Evolutionary conservation across 2,888 invertebrate genomes (phyloP), one percentile per base, ranked within the genome.

Genomic region (Agrenia bidenticulata): DNA sequence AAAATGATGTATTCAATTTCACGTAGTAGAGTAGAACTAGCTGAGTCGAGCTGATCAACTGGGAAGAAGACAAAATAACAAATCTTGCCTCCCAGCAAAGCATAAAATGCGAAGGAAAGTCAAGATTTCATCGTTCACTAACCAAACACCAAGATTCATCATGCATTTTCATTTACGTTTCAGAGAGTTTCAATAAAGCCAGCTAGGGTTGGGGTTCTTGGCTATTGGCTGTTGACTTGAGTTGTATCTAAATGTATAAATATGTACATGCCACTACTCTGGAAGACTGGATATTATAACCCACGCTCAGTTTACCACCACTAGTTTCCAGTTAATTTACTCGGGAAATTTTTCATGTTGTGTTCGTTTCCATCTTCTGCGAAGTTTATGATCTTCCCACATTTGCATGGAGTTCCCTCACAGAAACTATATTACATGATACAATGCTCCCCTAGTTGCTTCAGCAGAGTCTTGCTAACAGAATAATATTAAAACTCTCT

Each of bases 281-380:
- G 15, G 45, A 5, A 15, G 19, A 17, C 9, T 45, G 19, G 15
- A 39, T 19, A 45, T 19, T 45, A 15, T 17, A 45, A 17, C 19
- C 45, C 19, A 45, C 45, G 45, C 45, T 45, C 45, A 19, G 45
- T 45, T 45, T 45, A 45, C 24, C 24, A 24, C 24, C 21, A 24
- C 51, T 51, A 42, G 58, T 49, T 58, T 58, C 58, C 27, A 58
- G 58, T 49, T 58, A 58, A 58, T 58, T 58, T 58, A 45, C 45
- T 27, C 49, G 7, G 45, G 17, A 58, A 58, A 49, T 58, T 42
- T 58, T 57, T 57, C 56, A 57, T 57, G 39, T 41, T 32, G 4
- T 32, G 32, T 32, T 32, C 5, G 32, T 45, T 45, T 45, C 45
- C 45, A 32, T 32, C 45, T 45, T 45, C 45, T n/a, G 15, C 45